Evolutionary conservation across 1,140 invertebrate genomes (phyloP).

Genomic region (Melipona quadrifasciata): DNA sequence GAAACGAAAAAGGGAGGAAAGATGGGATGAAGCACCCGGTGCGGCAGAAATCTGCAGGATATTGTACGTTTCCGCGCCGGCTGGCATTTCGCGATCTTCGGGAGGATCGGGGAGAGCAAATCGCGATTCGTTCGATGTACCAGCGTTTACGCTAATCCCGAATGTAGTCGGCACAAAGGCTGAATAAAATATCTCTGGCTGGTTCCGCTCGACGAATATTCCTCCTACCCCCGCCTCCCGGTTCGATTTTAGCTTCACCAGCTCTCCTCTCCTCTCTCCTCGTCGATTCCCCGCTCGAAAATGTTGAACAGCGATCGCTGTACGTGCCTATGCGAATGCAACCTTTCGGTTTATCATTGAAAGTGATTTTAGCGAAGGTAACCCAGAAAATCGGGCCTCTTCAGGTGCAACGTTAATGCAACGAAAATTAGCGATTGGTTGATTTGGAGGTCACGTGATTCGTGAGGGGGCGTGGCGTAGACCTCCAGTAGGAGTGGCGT

Average conservation of each 20-base stretch:
- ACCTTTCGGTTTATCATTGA: too few species aligned
- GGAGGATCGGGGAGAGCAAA: constrained; percentile 11
- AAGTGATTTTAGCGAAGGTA: too few species aligned
- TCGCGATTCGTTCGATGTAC: not conserved
- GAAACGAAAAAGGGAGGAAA: not conserved
- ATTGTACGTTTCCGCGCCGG: not conserved
- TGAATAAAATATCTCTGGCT: not conserved
- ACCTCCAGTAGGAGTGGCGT: too few species aligned
- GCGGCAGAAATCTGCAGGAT: not conserved
- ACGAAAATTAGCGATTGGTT: too few species aligned
- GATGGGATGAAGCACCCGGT: not conserved
- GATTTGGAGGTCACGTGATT: too few species aligned
- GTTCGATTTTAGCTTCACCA: not conserved
- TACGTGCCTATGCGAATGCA: too few species aligned
- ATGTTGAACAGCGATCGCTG: not conserved
- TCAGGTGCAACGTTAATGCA: too few species aligned
- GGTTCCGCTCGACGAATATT: not conserved
- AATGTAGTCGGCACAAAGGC: constrained; percentile 1
- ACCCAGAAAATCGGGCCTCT: too few species aligned
- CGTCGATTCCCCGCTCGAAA: not conserved
- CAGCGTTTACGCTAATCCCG: constrained; percentile 28
- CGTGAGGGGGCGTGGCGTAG: too few species aligned
- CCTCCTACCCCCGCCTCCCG: not conserved
- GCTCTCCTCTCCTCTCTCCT: too few species aligned
- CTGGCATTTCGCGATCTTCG: constrained; percentile 12